phyloP scores from a whole-genome alignment of 2,113 vertebrate genomes.

The Lota lota region DNA sequence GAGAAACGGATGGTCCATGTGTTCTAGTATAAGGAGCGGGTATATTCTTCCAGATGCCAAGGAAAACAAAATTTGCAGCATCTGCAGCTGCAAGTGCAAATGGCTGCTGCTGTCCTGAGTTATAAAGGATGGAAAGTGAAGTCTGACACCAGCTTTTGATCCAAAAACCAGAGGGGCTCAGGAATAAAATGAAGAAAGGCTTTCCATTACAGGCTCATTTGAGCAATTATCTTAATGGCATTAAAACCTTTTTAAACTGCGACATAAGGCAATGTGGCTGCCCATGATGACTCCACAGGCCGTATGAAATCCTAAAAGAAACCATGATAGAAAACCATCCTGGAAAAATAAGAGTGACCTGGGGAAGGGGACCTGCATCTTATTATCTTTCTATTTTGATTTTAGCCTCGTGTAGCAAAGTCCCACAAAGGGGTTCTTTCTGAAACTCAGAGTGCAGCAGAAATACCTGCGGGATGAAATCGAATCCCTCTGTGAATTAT shows the following conservation, averaged over 20 bases:
- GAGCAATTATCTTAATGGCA: conserved; percentile 37
- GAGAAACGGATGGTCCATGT: conserved; percentile 33
- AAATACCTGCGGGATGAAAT: conserved; percentile 77
- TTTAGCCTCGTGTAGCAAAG: conserved; percentile 55
- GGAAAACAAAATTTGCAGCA: conserved; percentile 25
- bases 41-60: conserved; percentile 54
- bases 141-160: conserved; percentile 32
- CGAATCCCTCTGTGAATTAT: conserved; percentile 71
- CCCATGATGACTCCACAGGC: conserved; percentile 24
- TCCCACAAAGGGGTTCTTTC: conserved; percentile 68
- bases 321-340: conserved; percentile 41
- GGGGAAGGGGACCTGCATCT: conserved; percentile 36
- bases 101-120: conserved; percentile 15
- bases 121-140: conserved; percentile 45
- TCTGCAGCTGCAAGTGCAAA: conserved; percentile 57
- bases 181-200: conserved; percentile 13
- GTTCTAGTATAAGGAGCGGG: conserved; percentile 42
- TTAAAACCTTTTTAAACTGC: conserved; percentile 28
- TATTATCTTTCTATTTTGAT: conserved; percentile 41
- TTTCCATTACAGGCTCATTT: conserved; percentile 31
- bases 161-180: conserved; percentile 4
- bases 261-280: conserved; percentile 25
- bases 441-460: conserved; percentile 58
- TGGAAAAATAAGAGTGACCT: conserved; percentile 19
- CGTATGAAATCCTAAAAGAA: conserved; percentile 34